A percentile compares a stretch with the other conserved stretches of the same genome.
phyloP scores from a whole-genome alignment of 2,888 invertebrate species.

The Eupithecia tripunctaria region DNA sequence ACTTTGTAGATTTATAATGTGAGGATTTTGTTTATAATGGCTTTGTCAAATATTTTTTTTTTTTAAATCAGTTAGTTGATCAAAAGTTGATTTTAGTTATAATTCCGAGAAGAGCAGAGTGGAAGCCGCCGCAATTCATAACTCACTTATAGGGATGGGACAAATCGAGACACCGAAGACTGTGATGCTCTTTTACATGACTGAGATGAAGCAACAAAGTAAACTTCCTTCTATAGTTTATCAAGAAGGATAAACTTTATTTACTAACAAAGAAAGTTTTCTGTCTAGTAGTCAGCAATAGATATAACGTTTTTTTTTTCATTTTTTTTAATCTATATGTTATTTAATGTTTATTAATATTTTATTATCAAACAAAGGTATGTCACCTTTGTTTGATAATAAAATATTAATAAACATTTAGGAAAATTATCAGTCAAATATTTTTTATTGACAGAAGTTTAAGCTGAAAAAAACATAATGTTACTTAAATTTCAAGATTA shows the following conservation, averaged over 20 bases:
- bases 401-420: too few species aligned
- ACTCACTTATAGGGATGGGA: conserved; percentile 41
- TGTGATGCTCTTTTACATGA: conserved; percentile 2
- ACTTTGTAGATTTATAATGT: neutral
- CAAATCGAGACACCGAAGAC: conserved; percentile 5
- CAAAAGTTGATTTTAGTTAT: conserved; percentile 37
- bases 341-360: too few species aligned
- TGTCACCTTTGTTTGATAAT: too few species aligned
- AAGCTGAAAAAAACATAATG: too few species aligned
- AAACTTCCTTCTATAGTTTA: neutral
- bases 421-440: too few species aligned
- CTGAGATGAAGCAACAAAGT: neutral
- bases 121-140: conserved; percentile 45
- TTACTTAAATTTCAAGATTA: too few species aligned
- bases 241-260: neutral
- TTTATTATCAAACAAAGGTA: too few species aligned
- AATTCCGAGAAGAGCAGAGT: conserved; percentile 39
- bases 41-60: conserved; percentile 12
- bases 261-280: neutral
- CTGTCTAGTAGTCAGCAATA: too few species aligned
- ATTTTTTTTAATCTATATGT: too few species aligned
- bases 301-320: too few species aligned
- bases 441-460: too few species aligned
- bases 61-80: conserved; percentile 36
- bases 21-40: neutral